Conservation (phyloP, 2,797 vertebrate species). For the Bufotes viridis region DNA sequence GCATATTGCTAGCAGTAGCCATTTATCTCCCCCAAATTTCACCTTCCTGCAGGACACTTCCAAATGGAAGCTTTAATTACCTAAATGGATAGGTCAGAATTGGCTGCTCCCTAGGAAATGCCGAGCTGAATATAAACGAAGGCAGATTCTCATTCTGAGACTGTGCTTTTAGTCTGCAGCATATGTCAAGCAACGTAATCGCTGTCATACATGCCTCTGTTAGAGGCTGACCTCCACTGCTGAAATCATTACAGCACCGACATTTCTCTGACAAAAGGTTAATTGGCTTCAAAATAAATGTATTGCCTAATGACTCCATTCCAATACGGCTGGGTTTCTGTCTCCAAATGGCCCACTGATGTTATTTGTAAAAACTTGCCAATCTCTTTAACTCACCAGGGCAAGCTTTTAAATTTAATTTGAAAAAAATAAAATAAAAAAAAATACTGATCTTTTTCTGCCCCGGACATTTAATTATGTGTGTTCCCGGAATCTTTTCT, state of each 20-base stretch:
- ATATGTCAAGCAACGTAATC: conserved; percentile 68
- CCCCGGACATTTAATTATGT: conserved; percentile 72
- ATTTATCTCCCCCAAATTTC: conserved; percentile 79
- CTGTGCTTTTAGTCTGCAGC: conserved; percentile 67
- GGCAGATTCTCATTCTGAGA: conserved; percentile 65
- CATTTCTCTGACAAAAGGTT: conserved; percentile 81
- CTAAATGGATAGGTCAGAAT: conserved; percentile 82
- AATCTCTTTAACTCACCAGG: conserved; percentile 73
- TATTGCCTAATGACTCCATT: conserved; percentile 80
- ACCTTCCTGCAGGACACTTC: conserved; percentile 82
- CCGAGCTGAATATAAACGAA: conserved; percentile 76
- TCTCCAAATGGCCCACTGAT: conserved; percentile 73
- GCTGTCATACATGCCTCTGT: conserved; percentile 74
- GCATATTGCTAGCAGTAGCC: conserved; percentile 70
- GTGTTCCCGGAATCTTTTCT: conserved; percentile 48
- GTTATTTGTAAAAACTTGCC: conserved; percentile 79
- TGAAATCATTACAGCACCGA: conserved; percentile 72
- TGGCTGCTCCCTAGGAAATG: conserved; percentile 73
- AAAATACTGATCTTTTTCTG: conserved; percentile 71
- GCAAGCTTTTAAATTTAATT: conserved; percentile 77
- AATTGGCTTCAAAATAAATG: conserved; percentile 86
- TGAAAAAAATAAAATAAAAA: conserved; percentile 66
- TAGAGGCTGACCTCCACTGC: conserved; percentile 75
- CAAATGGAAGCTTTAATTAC: conserved; percentile 83
- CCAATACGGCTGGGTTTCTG: conserved; percentile 73